Base-by-base conservation (phyloP, 1,140 invertebrate species). In the Drosophila orosa region DNA sequence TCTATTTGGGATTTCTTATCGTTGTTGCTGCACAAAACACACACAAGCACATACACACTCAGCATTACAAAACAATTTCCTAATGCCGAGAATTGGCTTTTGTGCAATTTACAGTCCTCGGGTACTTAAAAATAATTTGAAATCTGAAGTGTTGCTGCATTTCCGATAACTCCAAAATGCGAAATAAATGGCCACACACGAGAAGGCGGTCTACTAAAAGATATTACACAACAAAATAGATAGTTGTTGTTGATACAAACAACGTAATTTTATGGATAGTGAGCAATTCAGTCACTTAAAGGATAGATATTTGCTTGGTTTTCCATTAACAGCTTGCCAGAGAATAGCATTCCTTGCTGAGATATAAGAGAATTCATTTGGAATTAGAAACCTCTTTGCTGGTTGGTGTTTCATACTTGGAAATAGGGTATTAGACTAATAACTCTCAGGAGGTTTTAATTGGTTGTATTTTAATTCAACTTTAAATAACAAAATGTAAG, bases 51-150 rank as follows among this genome's bases (percentile, higher is more conserved):
- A 33, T 31, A 61, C 27, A 40, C 65, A 66, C 15, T 19, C 15
- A 44, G 39, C 29, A 39, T 45, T 73, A 79, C 63, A 83, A 86
- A 86, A 82, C 81, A 86, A 85, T 85, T 85, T 86, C 74, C 82
- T 60, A 71, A 77, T 77, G 45, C 74, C 52, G 59, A 58, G 73
- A 80, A 84, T 86, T 85, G 78, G 74, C 78, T 86, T 81, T 85
- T 80, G 63, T 75, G 82, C 77, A 87, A 86, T 87, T 86, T 87
- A 87, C 75, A 76, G 71, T 56, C 60, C 62, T 78, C 59, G 77
- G 61, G 65, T 78, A 67, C 65, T 87, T 86, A 82, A 72, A 78
- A 75, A 82, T 86, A 87, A 86, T 82, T 87, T 87, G 74, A 59
- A 80, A 52, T 68, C 58, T 79, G 66, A 74, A 83, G 76, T 78